Conservation (phyloP, 2,888 invertebrate genomes). For the Atrina japonica region DNA sequence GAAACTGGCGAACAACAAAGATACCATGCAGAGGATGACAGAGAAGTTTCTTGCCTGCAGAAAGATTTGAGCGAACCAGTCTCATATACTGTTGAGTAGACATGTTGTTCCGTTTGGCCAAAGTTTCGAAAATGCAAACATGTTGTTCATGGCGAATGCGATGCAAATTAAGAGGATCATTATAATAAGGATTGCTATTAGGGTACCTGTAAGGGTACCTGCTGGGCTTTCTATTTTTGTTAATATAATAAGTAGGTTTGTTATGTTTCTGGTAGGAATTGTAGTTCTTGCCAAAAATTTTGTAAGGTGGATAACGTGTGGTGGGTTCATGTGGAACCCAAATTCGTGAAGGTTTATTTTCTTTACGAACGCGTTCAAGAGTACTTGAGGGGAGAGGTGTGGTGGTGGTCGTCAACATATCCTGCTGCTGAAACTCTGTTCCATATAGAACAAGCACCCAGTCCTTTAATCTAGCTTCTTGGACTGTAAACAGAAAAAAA, state of each 20-base stretch:
- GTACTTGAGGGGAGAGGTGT: conserved; percentile 41
- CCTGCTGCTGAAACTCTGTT: conserved; percentile 83
- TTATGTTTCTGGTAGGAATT: no score
- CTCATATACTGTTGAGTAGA: conserved; percentile 70
- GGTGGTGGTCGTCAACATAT: conserved; percentile 60
- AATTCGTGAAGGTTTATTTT: neutral
- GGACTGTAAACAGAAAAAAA: conserved; percentile 67
- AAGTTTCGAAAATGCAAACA: conserved; percentile 75
- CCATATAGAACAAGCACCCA: conserved; percentile 97
- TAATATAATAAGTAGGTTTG: neutral
- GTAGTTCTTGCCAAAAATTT: neutral
- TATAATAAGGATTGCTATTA: conserved; percentile 13
- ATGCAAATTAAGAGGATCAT: conserved; percentile 13
- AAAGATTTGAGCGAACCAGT: conserved; percentile 72
- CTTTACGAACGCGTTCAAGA: conserved; percentile 4
- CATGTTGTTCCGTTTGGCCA: conserved; percentile 76
- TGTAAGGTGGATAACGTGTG: conserved; percentile 6
- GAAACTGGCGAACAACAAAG: conserved; percentile 28
- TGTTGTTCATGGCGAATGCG: conserved; percentile 47
- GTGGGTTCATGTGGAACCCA: conserved; percentile 14
- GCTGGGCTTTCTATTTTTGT: neutral
- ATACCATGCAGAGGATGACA: conserved; percentile 25
- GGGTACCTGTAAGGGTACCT: neutral
- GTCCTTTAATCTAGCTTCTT: conserved; percentile 89
- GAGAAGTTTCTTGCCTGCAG: conserved; percentile 69